Conservation (phyloP, 1,140 invertebrate species). For the Rhyacophila brunnea region DNA sequence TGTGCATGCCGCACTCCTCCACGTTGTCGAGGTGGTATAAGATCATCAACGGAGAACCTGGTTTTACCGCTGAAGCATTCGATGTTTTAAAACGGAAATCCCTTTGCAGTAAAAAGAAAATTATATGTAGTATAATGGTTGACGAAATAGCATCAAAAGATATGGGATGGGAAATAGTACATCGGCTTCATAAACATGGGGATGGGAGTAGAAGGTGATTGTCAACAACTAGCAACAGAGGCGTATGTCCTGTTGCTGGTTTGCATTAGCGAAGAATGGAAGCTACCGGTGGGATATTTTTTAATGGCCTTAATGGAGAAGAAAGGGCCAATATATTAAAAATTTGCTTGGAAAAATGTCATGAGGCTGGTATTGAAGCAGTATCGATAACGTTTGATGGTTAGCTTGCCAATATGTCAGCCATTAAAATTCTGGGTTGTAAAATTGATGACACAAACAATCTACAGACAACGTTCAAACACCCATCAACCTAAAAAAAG, state of each 20-base stretch:
- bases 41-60: constrained; percentile 40
- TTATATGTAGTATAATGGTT: constrained; percentile 33
- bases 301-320: too few species aligned
- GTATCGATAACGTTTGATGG: too few species aligned
- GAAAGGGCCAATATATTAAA: too few species aligned
- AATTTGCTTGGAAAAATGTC: too few species aligned
- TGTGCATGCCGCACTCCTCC: constrained; percentile 41
- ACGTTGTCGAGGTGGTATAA: constrained; percentile 45
- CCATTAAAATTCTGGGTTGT: too few species aligned
- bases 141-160: constrained; percentile 37
- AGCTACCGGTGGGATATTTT: too few species aligned
- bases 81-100: constrained; percentile 37
- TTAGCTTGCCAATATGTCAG: too few species aligned
- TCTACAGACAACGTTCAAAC: too few species aligned
- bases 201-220: constrained; percentile 33
- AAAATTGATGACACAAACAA: too few species aligned
- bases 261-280: constrained; percentile 38
- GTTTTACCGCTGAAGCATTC: constrained; percentile 43
- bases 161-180: constrained; percentile 34
- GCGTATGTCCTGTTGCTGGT: constrained; percentile 42
- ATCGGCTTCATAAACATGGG: constrained; percentile 37
- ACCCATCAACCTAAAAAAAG: too few species aligned
- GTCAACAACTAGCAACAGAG: constrained; percentile 36
- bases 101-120: constrained; percentile 14
- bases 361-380: too few species aligned